Base-by-base conservation (phyloP, 2,797 vertebrate genomes). In the Gymnothorax reevesii region DNA sequence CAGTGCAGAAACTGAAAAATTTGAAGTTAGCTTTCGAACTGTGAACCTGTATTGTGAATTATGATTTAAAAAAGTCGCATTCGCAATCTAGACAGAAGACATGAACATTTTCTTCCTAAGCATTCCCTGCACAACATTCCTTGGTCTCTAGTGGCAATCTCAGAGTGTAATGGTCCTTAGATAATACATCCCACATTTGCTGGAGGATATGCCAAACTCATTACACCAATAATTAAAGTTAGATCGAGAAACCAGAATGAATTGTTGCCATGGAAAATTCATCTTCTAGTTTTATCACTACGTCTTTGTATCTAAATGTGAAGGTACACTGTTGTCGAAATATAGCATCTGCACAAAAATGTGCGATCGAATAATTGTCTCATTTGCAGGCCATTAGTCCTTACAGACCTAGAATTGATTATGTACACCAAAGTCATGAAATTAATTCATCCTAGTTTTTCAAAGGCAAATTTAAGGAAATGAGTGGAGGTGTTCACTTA, bases 111-210 rank as follows among this genome's bases (percentile, higher is more conserved):
- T 83, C 25, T 42, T 60, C 27, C 25, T 57, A 20, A 83, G 20
- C 33, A 54, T 52, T 73, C 33, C 66, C 82, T 52, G 25, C 66
- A 75, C 57, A 83, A 57, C 55, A 87, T n/a, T 7, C 42, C 86
- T 57, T 71, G 42, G n/a, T 84, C 57, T 42, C 86, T 59, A 27
- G 33, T 62, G 86, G 86, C 82, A 87, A 79, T 87, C 71, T 84
- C 17, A 13, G 69, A 87, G 83, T 57, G 86, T 87, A 87, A 87
- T 84, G 86, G 86, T 87, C 82, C 86, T 84, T 87, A 42, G 86
- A 84, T 84, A 84, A 87, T 79, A 84, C 52, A 52, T 57, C 86
- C 69, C 66, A 57, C 49, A 42, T 60, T 87, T 82, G 49, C 69
- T 84, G 69, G 82, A 64, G 83, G 57, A 77, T 84, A 69, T n/a